These are phyloP conservation scores for Dissostichus mawsoni DNA, from an alignment of 2,113 vertebrate genomes.

Conservation along the genomic window DNA sequence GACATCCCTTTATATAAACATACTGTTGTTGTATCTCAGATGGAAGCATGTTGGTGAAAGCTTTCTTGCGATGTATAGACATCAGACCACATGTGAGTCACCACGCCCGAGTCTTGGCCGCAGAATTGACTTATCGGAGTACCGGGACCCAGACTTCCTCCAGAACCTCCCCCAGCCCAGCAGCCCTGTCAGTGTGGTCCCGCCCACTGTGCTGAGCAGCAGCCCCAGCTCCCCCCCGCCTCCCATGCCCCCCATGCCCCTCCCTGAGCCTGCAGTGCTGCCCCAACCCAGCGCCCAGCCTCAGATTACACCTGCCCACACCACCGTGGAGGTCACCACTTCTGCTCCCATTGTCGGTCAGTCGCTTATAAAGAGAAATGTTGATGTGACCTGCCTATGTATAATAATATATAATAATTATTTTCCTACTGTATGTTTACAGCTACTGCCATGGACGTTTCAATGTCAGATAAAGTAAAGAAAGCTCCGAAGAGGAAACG, in stretches of 20 bases:
- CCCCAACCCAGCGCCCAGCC: conserved; percentile 59
- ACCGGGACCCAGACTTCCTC: conserved; percentile 86
- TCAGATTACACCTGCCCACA: conserved; percentile 74
- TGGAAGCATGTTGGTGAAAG: conserved; percentile 96
- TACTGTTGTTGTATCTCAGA: conserved; percentile 71
- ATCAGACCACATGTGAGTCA: conserved; percentile 92
- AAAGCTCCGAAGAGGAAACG: conserved; percentile 94
- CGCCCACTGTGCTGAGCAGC: conserved; percentile 83
- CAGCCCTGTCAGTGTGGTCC: conserved; percentile 83
- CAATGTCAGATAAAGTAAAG: conserved; percentile 90
- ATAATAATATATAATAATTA: neutral
- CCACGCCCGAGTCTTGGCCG: conserved; percentile 91
- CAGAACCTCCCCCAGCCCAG: conserved; percentile 82
- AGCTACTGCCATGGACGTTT: conserved; percentile 83
- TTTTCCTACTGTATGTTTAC: neutral
- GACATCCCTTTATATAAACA: neutral
- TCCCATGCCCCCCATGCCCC: conserved; percentile 67
- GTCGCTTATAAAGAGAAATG: conserved; percentile 49
- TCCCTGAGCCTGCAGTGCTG: conserved; percentile 67
- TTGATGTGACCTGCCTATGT: neutral
- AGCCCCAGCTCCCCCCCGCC: conserved; percentile 78
- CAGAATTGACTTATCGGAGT: conserved; percentile 92
- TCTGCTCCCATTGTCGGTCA: conserved; percentile 81
- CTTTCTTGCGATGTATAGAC: conserved; percentile 92
- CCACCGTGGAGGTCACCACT: conserved; percentile 83